Base-by-base conservation (phyloP, 2,797 vertebrate species). In the Trichosurus vulpecula region DNA sequence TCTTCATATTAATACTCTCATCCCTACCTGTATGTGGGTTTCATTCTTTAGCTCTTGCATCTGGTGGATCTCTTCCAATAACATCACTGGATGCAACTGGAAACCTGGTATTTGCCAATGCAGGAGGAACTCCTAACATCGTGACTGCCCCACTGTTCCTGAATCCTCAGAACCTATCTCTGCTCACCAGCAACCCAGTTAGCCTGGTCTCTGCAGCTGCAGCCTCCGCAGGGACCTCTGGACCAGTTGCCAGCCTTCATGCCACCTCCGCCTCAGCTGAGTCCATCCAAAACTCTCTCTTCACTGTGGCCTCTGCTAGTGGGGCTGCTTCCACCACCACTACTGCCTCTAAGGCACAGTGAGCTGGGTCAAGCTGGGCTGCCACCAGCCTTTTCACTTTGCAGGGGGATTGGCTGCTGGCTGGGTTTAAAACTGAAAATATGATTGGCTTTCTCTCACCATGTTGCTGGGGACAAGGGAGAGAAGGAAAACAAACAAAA, bases 291-390 rank as follows among this genome's bases (percentile, higher is more conserved):
- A 99, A 98, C 98, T 99, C 99, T 98, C 98, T 99, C 96, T 99
- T 99, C 97, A 99, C 99, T 0, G 99, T 99, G 98, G 99, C 99
- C 98, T 99, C 99, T 52, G 99, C 99, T 54, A 98, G 99, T 0
- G 98, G 98, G 98, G 98, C 99, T 95, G 98, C 99, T 12, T 99
- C 99, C 97, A 99, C 99, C 99, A 99, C 99, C 98, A 99, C 99
- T 98, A 99, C 99, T 95, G 99, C 99, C 99, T 99, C 99, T 98
- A 99, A 99, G 99, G 99, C 99, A 93, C 99, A 99, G 99, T 99
- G 99, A 99, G 98, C 97, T 0, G 95, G 98, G 97, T 97, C 31
- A 94, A 95, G 96, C 96, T 90, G 94, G 96, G 98, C 98, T 96
- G 93, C 97, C 96, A 53, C 58, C 66, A 94, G 98, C 98, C 98